Evolutionary conservation across 1,140 invertebrate species (phyloP).

Genomic region (Papilio polytes): DNA sequence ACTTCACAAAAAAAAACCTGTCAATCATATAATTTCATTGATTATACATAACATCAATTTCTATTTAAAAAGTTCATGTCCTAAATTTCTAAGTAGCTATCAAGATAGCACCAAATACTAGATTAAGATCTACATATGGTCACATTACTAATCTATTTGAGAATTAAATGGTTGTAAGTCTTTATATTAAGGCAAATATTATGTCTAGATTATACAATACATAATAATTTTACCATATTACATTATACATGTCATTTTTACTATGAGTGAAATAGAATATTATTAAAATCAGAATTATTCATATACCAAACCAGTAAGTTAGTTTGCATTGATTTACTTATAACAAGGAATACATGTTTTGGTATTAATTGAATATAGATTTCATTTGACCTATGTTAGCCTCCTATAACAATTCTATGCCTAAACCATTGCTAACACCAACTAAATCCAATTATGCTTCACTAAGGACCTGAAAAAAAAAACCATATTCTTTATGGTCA

Average conservation of each 20-base stretch:
- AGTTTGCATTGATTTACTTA: background rate
- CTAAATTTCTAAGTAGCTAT: slow-evolving; percentile 26
- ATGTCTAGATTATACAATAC: background rate
- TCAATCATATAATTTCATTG: too few species aligned
- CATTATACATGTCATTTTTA: background rate
- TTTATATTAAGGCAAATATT: background rate
- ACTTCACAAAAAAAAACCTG: too few species aligned
- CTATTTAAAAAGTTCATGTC: background rate
- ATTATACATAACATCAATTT: background rate
- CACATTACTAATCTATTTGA: slow-evolving; percentile 12
- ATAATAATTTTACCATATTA: background rate
- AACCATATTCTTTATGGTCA: background rate
- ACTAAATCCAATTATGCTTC: slow-evolving; percentile 27
- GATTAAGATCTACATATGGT: background rate
- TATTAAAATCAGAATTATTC: background rate
- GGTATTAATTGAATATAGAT: background rate
- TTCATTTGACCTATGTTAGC: slow-evolving; percentile 10
- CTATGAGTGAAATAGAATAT: background rate
- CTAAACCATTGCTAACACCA: slow-evolving; percentile 7
- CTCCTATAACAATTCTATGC: slow-evolving; percentile 9
- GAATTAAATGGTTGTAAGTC: background rate
- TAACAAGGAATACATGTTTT: slow-evolving; percentile 1
- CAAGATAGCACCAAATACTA: slow-evolving; percentile 35
- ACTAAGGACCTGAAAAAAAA: slow-evolving; percentile 22
- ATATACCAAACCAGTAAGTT: background rate